Evolutionary conservation across 2,113 vertebrate genomes (phyloP), one percentile per base, ranked within the genome.

Genomic region (Rhynchomys soricoides): DNA sequence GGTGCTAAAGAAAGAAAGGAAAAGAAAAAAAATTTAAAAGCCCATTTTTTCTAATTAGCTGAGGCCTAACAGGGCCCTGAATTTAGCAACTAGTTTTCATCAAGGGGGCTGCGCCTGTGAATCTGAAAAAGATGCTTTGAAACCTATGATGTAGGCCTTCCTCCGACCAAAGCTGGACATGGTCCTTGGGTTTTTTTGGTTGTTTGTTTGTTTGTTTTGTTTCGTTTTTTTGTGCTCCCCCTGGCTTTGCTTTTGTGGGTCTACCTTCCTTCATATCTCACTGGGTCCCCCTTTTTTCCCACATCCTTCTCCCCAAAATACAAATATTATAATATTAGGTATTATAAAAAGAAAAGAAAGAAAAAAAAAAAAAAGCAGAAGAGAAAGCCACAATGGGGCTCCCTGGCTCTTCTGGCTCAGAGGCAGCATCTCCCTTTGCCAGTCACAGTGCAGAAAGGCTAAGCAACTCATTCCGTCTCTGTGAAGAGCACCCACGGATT

Each of bases 41-140:
- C 97, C 98, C 98, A 97, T 98, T 99, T 99, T 99, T 99, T 99
- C 99, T 99, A 99, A 99, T 99, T 99, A 99, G 99, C 98, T 97
- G 98, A 99, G 99, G 98, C 98, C 99, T 99, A 99, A 98, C 98
- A 98, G 99, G 83, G 98, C 98, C 95, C 98, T 98, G 99, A 98
- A 98, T 98, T 98, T 98, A 97, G 96, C 98, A 97, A 98, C 97
- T 98, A 97, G 81, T 98, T 98, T 98, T 95, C 94, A 95, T 94
- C 95, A 78, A 96, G 97, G 96, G 55, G 96, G 62, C 89, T 98
- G 93, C 90, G 93, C 71, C 94, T 83, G 93, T 97, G 96, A 97
- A 68, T 97, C 82, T 70, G 78, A 96, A 94, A 97, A 86, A 96
- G 95, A 82, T 94, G 94, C 93, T 95, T 97, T 22, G 15, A 97